A percentile compares a stretch with the other conserved stretches of the same genome.
phyloP scores from a whole-genome alignment of 2,888 invertebrate species.

The Caenorhabditis becei region DNA sequence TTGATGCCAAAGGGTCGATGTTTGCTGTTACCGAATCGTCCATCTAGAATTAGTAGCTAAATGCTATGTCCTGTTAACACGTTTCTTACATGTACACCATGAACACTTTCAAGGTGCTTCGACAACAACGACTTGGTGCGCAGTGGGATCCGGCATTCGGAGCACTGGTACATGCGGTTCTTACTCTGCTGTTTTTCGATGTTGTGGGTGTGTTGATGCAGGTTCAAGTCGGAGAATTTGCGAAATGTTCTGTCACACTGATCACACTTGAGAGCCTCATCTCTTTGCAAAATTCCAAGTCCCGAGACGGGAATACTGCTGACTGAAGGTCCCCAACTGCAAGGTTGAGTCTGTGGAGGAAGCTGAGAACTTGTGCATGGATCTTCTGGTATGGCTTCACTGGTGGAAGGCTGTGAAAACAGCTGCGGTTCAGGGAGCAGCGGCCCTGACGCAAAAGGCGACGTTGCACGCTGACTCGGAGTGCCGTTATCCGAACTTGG shows the following conservation, averaged over 20 bases:
- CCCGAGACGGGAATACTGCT: not conserved
- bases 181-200: slow-evolving; percentile 83
- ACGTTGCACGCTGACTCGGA: not conserved
- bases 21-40: slow-evolving; percentile 63
- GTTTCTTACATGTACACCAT: slow-evolving; percentile 61
- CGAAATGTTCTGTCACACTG: slow-evolving; percentile 94
- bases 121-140: slow-evolving; percentile 78
- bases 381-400: not conserved
- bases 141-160: slow-evolving; percentile 81
- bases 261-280: slow-evolving; percentile 60
- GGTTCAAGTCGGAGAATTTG: slow-evolving; percentile 85
- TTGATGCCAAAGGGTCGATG: slow-evolving; percentile 65
- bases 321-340: not conserved
- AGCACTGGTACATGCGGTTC: slow-evolving; percentile 77
- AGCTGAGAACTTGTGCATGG: slow-evolving; percentile 7
- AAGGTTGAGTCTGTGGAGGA: not conserved
- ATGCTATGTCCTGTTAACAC: not conserved
- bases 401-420: not conserved
- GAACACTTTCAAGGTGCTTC: slow-evolving; percentile 74
- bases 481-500: slow-evolving; percentile 13
- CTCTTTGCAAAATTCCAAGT: slow-evolving; percentile 28
- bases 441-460: not conserved
- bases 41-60: slow-evolving; percentile 43
- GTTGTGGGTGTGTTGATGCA: slow-evolving; percentile 79
- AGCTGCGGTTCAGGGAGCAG: not conserved